phyloP scores from a whole-genome alignment of 2,888 invertebrate species.

The Clanis bilineata region DNA sequence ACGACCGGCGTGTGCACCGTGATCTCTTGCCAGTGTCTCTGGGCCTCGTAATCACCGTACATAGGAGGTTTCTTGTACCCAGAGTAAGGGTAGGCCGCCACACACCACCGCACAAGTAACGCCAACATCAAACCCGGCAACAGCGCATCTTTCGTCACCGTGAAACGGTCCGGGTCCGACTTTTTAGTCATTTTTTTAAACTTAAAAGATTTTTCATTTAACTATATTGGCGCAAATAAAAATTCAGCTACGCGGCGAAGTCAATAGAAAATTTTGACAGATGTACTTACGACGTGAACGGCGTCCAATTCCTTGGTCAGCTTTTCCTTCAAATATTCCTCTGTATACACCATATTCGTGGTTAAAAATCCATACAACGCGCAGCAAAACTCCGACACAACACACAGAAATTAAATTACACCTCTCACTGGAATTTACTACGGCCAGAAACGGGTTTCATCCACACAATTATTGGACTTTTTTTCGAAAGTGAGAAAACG shows the following conservation, averaged over 20 bases:
- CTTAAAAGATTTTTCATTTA: slow-evolving; percentile 7
- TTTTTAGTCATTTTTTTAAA: slow-evolving; percentile 58
- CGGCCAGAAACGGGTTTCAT: slow-evolving; percentile 51
- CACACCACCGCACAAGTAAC: slow-evolving; percentile 86
- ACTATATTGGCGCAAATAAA: slow-evolving; percentile 32
- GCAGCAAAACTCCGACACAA: slow-evolving; percentile 50
- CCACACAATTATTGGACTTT: slow-evolving; percentile 52
- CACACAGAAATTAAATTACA: slow-evolving; percentile 50
- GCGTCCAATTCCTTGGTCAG: slow-evolving; percentile 85
- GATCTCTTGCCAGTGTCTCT: slow-evolving; percentile 99
- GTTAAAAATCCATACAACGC: slow-evolving; percentile 57
- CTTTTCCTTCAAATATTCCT: slow-evolving; percentile 85
- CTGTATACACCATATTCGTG: slow-evolving; percentile 84
- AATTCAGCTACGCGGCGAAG: slow-evolving; percentile 53
- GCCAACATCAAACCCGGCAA: slow-evolving; percentile 81
- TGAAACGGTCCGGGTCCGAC: slow-evolving; percentile 65
- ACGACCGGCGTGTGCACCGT: slow-evolving; percentile 90
- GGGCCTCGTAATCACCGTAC: slow-evolving; percentile 99
- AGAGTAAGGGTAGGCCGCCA: slow-evolving; percentile 90
- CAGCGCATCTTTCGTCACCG: slow-evolving; percentile 66
- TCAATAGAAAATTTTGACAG: slow-evolving; percentile 67
- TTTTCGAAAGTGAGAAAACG: slow-evolving; percentile 70
- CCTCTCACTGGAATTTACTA: slow-evolving; percentile 48
- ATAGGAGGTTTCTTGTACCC: slow-evolving; percentile 92
- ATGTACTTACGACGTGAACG: slow-evolving; percentile 86